These are phyloP conservation scores for Silurus lanzhouensis DNA, from an alignment of 2,797 vertebrate genomes.

Conservation along the genomic window DNA sequence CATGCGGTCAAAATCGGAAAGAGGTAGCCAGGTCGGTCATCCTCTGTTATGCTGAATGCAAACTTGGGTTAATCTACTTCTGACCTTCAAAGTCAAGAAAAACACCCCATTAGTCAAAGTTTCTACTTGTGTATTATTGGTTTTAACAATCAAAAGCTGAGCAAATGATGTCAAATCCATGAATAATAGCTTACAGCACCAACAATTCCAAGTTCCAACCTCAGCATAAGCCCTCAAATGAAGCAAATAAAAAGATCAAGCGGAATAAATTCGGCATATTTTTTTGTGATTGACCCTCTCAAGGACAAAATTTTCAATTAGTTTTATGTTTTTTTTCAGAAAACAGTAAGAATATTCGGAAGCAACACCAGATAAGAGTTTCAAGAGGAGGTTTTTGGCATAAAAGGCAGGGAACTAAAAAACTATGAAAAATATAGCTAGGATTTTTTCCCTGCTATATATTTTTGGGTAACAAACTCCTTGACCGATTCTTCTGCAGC, in stretches of 20 bases:
- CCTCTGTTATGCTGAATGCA: not conserved
- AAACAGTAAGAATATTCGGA: too few relatives aligned
- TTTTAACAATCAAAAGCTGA: not conserved
- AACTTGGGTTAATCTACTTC: not conserved
- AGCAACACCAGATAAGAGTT: too few relatives aligned
- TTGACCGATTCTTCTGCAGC: too few relatives aligned
- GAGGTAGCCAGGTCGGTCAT: too few relatives aligned
- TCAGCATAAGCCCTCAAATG: not conserved
- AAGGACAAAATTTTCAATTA: too few relatives aligned
- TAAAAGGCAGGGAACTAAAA: not conserved
- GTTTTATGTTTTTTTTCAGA: too few relatives aligned
- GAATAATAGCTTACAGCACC: too few relatives aligned
- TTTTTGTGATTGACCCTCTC: too few relatives aligned
- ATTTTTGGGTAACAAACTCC: not conserved
- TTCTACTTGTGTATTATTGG: not conserved
- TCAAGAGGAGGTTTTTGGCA: too few relatives aligned
- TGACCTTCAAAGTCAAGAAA: not conserved
- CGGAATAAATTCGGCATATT: too few relatives aligned
- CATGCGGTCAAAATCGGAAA: not conserved
- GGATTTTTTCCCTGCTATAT: not conserved
- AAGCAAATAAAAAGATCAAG: not conserved
- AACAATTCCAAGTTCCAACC: not conserved
- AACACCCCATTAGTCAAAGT: not conserved
- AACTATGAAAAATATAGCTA: not conserved
- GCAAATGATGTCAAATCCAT: not conserved